Evolutionary conservation across 2,888 invertebrate species (phyloP).

Genomic region (Embidobia sp.): DNA sequence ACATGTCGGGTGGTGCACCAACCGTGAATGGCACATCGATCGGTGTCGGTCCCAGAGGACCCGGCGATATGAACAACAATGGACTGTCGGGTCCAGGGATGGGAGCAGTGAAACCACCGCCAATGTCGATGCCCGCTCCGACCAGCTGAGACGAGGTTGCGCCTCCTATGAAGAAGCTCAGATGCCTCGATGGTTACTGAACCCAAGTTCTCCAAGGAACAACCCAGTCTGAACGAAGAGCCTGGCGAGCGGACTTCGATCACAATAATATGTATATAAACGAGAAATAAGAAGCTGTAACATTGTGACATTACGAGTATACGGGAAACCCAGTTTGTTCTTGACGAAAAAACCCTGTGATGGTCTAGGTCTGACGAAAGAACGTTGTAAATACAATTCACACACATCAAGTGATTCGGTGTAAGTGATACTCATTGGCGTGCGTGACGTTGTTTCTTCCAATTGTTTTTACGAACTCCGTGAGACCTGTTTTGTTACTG

Average conservation of each 20-base stretch:
- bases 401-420: conserved; percentile 42
- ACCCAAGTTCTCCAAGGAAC: conserved; percentile 26
- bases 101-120: conserved; percentile 79
- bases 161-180: conserved; percentile 79
- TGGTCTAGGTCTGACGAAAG: too few relatives aligned
- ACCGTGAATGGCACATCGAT: conserved; percentile 77
- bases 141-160: conserved; percentile 81
- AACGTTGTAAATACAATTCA: conserved; percentile 54
- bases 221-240: conserved; percentile 24
- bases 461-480: conserved; percentile 59
- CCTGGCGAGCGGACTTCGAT: background rate
- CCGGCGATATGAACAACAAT: conserved; percentile 81
- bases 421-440: conserved; percentile 47
- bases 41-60: conserved; percentile 76
- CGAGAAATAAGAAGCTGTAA: conserved; percentile 40
- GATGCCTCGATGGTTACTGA: conserved; percentile 80
- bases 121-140: conserved; percentile 80
- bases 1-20: conserved; percentile 77
- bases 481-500: conserved; percentile 43
- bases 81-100: conserved; percentile 78
- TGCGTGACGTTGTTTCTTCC: conserved; percentile 53
- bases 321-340: conserved; percentile 47
- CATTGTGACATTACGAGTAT: conserved; percentile 53
- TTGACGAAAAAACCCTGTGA: background rate
- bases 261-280: conserved; percentile 53